A percentile compares a stretch with the other conserved stretches of the same genome.
Conservation (phyloP, 2,888 invertebrate species). For the Rotaria sp. region DNA sequence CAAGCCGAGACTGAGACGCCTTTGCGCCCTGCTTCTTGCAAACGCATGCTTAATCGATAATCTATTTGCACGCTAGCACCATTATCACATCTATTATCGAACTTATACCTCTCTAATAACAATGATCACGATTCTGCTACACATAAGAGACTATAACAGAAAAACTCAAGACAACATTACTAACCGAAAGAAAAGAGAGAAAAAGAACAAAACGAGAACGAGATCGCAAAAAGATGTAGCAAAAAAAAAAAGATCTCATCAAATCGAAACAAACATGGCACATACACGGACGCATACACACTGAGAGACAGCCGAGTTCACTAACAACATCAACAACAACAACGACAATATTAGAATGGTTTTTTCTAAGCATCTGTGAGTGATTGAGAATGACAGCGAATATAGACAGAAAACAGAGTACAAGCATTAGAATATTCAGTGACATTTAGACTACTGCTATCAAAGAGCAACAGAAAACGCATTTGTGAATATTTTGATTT, state of each 20-base stretch:
- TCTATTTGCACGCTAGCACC: neutral
- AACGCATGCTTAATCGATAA: neutral
- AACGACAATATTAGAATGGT: neutral
- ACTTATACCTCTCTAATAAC: slow-evolving; percentile 12
- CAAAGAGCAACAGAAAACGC: neutral
- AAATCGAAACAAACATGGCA: neutral
- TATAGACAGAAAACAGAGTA: neutral
- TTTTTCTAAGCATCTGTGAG: neutral
- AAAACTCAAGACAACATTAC: neutral
- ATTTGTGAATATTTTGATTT: neutral
- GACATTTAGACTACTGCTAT: neutral
- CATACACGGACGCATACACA: neutral
- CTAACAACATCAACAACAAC: neutral
- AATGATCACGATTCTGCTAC: neutral
- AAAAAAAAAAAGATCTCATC: neutral
- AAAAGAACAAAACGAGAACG: neutral
- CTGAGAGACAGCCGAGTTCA: neutral
- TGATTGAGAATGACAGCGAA: neutral
- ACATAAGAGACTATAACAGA: neutral
- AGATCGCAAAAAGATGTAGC: neutral
- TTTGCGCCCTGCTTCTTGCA: neutral
- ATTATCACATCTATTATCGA: neutral
- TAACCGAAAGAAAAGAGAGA: neutral
- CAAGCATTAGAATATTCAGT: neutral
- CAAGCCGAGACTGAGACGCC: neutral